phyloP scores from a whole-genome alignment of 2,113 vertebrate genomes.

The Chloropsis hardwickii region DNA sequence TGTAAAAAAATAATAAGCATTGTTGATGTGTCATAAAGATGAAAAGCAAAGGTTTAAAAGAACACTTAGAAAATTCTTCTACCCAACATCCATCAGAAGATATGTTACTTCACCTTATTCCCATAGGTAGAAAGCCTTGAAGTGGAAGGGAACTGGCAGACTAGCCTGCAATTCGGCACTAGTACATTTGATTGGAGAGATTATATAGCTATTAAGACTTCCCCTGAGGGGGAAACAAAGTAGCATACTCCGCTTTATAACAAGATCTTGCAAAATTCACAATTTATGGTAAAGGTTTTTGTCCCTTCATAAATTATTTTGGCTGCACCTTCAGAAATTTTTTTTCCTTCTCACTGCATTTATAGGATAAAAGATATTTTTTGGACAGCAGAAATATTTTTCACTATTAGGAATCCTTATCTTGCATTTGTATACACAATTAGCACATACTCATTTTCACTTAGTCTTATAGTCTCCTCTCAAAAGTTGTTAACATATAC shows the following conservation, averaged over 20 bases:
- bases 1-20: neutral
- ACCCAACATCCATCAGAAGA: neutral
- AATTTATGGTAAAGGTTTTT: neutral
- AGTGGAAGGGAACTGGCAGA: neutral
- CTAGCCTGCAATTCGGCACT: neutral
- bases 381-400: neutral
- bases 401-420: neutral
- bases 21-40: neutral
- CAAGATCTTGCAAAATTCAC: neutral
- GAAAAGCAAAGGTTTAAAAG: neutral
- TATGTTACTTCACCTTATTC: neutral
- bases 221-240: neutral
- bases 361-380: neutral
- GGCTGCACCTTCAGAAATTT: neutral
- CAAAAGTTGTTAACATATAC: neutral
- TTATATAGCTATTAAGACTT: neutral
- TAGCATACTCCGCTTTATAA: neutral
- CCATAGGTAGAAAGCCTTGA: neutral
- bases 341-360: neutral
- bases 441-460: neutral
- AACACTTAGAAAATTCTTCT: neutral
- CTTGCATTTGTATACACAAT: neutral
- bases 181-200: neutral
- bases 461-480: neutral
- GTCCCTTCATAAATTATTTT: neutral